These are phyloP conservation scores for Microctonus brassicae DNA, from an alignment of 2,888 invertebrate species.

Conservation along the genomic window DNA sequence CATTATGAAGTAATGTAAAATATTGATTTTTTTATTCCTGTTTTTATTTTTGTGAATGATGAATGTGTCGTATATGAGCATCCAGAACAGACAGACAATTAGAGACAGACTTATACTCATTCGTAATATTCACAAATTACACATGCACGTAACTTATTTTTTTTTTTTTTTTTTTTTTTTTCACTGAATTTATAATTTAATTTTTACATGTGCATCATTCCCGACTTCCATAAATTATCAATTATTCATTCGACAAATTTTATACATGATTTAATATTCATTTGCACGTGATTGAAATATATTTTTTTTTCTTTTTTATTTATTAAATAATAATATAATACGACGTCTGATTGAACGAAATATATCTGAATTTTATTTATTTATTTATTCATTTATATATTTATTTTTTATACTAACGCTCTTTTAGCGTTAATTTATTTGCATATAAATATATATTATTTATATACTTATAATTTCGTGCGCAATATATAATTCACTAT, in stretches of 20 bases:
- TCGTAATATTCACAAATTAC: too few relatives aligned
- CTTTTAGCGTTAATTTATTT: background rate
- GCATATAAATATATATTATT: constrained; percentile 37
- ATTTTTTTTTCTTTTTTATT: too few relatives aligned
- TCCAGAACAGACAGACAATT: too few relatives aligned
- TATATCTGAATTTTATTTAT: too few relatives aligned
- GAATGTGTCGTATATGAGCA: too few relatives aligned
- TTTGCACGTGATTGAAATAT: background rate
- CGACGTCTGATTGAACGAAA: too few relatives aligned
- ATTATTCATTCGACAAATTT: constrained; percentile 25
- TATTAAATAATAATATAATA: too few relatives aligned
- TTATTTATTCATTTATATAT: background rate
- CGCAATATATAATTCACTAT: constrained; percentile 45
- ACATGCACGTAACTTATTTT: constrained; percentile 26
- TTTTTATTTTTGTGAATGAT: too few relatives aligned
- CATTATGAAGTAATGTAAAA: too few relatives aligned
- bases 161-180: constrained; percentile 11
- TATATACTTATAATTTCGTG: constrained; percentile 57
- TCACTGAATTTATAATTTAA: too few relatives aligned
- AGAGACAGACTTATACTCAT: too few relatives aligned
- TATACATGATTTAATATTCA: constrained; percentile 26
- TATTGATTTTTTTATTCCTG: too few relatives aligned
- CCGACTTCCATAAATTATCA: background rate
- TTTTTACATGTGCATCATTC: constrained; percentile 15
- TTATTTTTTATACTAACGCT: background rate